phyloP scores from a whole-genome alignment of 1,140 invertebrate genomes.

The Vanessa atalanta region DNA sequence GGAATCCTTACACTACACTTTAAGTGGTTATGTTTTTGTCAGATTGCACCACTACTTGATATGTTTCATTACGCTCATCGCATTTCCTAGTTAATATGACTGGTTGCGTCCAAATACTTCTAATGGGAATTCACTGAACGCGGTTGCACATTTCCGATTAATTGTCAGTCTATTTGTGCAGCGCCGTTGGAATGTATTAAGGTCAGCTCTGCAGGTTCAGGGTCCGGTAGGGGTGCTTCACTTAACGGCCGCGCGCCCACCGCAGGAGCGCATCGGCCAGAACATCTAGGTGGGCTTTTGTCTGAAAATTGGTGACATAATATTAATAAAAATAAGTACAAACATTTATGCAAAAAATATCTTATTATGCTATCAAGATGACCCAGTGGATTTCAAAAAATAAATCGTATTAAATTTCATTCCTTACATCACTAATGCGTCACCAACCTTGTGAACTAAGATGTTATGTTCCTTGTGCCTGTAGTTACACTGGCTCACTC shows the following conservation, averaged over 20 bases:
- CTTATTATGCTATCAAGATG: too few species aligned
- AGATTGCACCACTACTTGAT: constrained; percentile 75
- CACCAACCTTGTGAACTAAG: too few species aligned
- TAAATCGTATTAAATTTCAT: too few species aligned
- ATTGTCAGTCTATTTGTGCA: constrained; percentile 60
- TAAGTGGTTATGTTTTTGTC: constrained; percentile 66
- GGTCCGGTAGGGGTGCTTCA: constrained; percentile 45
- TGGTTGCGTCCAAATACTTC: constrained; percentile 71
- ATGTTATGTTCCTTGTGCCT: too few species aligned
- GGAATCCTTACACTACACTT: constrained; percentile 68
- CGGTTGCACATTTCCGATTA: constrained; percentile 54
- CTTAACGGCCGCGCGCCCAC: constrained; percentile 94
- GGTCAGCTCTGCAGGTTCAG: constrained; percentile 53
- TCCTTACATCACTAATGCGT: too few species aligned
- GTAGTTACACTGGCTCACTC: too few species aligned
- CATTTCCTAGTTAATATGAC: constrained; percentile 56
- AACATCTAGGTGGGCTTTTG: constrained; percentile 96
- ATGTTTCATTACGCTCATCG: constrained; percentile 73
- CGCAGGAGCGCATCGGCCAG: constrained; percentile 94
- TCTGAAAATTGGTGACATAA: constrained; percentile 83
- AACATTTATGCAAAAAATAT: neutral
- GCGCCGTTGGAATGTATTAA: constrained; percentile 50
- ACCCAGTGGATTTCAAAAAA: too few species aligned
- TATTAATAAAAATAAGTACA: neutral
- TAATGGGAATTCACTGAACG: constrained; percentile 56